Evolutionary conservation across 2,888 invertebrate species (phyloP).

Genomic region (Synanthedon andrenaeformis): DNA sequence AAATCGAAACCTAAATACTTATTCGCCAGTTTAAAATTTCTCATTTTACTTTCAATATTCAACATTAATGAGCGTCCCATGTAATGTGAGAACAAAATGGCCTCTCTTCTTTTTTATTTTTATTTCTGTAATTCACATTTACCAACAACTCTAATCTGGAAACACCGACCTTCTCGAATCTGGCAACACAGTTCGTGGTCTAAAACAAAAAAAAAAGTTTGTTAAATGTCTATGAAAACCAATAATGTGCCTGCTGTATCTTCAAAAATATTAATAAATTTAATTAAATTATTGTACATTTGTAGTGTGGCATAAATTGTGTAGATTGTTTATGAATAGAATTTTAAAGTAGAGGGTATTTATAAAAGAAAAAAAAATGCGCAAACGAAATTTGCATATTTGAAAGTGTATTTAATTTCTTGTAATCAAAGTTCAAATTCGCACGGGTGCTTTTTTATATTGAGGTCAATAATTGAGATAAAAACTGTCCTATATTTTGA

Average conservation of each 20-base stretch:
- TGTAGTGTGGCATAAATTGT: constrained; percentile 6
- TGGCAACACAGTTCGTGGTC: no score
- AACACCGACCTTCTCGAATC: not conserved
- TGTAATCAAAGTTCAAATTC: no score
- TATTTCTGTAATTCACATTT: not conserved
- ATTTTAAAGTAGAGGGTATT: not conserved
- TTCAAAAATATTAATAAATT: constrained; percentile 8
- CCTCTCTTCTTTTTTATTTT: not conserved
- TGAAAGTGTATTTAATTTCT: no score
- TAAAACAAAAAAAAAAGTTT: not conserved
- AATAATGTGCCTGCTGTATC: constrained; percentile 17
- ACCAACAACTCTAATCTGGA: not conserved
- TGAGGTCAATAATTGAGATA: no score
- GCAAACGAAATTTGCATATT: no score
- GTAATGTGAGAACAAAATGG: not conserved
- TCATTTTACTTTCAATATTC: no score
- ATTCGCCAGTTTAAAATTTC: no score
- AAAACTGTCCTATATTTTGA: no score
- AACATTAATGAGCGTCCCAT: no score
- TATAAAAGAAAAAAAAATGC: not conserved
- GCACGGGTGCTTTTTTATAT: no score
- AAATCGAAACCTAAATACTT: no score
- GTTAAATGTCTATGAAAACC: constrained; percentile 7
- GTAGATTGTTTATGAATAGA: constrained; percentile 1
- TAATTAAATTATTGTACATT: constrained; percentile 9